A percentile compares a stretch with the other conserved stretches of the same genome.
phyloP scores from a whole-genome alignment of 1,140 invertebrate genomes.

The Drosophila willistoni region DNA sequence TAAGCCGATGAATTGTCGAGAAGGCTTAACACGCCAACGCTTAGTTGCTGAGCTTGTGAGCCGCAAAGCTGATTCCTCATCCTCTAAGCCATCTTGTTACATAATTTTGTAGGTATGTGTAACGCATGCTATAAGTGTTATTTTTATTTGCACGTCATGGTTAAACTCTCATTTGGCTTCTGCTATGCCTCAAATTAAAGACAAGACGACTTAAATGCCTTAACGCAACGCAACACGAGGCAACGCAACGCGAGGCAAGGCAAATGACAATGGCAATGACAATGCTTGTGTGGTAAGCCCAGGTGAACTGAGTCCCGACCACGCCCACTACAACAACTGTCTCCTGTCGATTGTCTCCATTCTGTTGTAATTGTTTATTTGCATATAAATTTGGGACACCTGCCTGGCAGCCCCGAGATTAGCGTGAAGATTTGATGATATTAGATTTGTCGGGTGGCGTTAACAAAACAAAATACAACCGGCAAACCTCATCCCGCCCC shows the following conservation, averaged over 20 bases:
- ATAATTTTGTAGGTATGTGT: slow-evolving; percentile 47
- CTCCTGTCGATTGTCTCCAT: slow-evolving; percentile 44
- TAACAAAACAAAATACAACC: slow-evolving; percentile 11
- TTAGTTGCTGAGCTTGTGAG: not conserved
- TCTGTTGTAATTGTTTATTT: slow-evolving; percentile 71
- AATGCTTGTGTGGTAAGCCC: slow-evolving; percentile 31
- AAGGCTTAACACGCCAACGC: slow-evolving; percentile 19
- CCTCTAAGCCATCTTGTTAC: slow-evolving; percentile 15
- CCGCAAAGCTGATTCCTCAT: not conserved
- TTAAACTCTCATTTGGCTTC: slow-evolving; percentile 30
- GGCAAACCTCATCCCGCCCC: not conserved
- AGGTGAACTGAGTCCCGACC: no score
- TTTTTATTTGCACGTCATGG: slow-evolving; percentile 72
- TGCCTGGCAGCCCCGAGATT: slow-evolving; percentile 63
- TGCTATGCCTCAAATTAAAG: slow-evolving; percentile 60
- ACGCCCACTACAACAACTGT: not conserved
- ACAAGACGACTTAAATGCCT: slow-evolving; percentile 74
- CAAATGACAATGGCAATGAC: slow-evolving; percentile 57
- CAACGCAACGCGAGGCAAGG: no score
- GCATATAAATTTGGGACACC: slow-evolving; percentile 61
- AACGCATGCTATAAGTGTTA: slow-evolving; percentile 58
- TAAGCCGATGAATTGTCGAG: slow-evolving; percentile 15
- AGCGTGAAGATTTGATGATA: slow-evolving; percentile 72
- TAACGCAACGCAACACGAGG: slow-evolving; percentile 44
- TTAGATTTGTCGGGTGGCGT: slow-evolving; percentile 39